Evolutionary conservation across 2,797 vertebrate species (phyloP).

Genomic region (Ataeniobius toweri): DNA sequence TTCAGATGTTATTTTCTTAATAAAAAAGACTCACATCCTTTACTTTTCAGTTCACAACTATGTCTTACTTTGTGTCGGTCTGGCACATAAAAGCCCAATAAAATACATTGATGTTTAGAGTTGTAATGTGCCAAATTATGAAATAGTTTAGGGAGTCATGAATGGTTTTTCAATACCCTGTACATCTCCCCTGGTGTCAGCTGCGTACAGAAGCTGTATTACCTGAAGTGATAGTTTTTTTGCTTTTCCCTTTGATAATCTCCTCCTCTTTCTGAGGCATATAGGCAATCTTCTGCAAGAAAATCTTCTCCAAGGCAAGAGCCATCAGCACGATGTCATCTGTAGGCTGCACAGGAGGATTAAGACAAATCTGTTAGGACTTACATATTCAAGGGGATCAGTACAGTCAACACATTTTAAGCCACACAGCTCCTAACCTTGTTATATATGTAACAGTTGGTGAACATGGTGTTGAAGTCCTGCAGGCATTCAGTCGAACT

Average conservation of each 20-base stretch:
- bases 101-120: too few relatives aligned
- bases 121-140: background rate
- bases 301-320: slow-evolving; percentile 95
- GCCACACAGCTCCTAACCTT: slow-evolving; percentile 80
- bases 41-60: too few relatives aligned
- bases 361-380: background rate
- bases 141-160: background rate
- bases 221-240: slow-evolving; percentile 76
- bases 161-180: background rate
- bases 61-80: too few relatives aligned
- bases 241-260: slow-evolving; percentile 87
- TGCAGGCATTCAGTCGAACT: slow-evolving; percentile 96
- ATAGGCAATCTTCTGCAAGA: slow-evolving; percentile 91
- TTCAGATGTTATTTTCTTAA: background rate
- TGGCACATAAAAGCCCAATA: too few relatives aligned
- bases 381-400: background rate
- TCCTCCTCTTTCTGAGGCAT: slow-evolving; percentile 94
- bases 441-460: slow-evolving; percentile 98
- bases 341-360: slow-evolving; percentile 83
- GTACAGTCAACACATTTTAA: background rate
- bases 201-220: slow-evolving; percentile 1
- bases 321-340: slow-evolving; percentile 99
- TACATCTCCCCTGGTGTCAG: background rate
- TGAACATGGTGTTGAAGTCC: slow-evolving; percentile 99
- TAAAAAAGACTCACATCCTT: too few relatives aligned